Percentiles rank a stretch among this genome's conserved stretches.
Conservation (phyloP, 2,797 vertebrate species). For the Caiman crocodilus region DNA sequence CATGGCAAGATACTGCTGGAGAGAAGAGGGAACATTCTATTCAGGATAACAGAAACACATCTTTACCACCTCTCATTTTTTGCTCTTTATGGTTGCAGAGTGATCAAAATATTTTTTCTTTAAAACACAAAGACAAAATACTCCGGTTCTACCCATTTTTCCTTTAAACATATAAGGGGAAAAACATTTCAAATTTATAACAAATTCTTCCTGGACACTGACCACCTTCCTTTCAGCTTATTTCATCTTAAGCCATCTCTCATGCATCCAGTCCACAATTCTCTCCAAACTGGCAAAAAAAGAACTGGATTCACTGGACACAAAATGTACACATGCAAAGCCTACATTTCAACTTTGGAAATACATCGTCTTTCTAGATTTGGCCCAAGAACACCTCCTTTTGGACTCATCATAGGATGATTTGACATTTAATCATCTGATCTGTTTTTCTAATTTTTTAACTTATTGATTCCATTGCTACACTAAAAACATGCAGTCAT, state of each 20-base stretch:
- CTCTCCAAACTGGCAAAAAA: background rate
- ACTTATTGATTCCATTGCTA: background rate
- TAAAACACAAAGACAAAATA: too few species aligned
- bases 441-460: background rate
- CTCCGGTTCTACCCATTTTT: background rate
- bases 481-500: background rate
- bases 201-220: background rate
- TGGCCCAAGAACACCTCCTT: background rate
- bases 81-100: background rate
- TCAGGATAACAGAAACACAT: background rate
- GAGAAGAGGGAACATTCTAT: background rate
- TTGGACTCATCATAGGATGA: background rate
- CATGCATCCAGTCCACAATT: background rate
- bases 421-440: background rate
- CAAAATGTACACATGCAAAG: background rate
- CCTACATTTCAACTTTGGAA: background rate
- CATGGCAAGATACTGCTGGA: background rate
- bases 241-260: background rate
- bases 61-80: background rate
- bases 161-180: background rate
- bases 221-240: background rate
- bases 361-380: background rate
- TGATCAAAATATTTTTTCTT: background rate
- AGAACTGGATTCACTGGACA: background rate
- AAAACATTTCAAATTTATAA: background rate